Evolutionary conservation across 35 echinoderm and acorn worm species (phyloP).

Genomic region (Heliocidaris tuberculata): DNA sequence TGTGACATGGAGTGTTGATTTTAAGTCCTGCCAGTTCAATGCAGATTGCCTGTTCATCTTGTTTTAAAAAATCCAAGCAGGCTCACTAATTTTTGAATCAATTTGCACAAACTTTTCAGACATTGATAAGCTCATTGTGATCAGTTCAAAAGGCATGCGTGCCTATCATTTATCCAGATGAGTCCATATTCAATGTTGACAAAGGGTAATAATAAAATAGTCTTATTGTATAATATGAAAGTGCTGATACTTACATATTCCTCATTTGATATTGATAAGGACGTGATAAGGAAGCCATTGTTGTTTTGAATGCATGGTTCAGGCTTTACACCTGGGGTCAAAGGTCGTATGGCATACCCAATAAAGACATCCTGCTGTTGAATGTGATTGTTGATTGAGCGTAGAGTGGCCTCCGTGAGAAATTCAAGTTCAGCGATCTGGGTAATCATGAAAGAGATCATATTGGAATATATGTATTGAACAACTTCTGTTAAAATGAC

Average conservation of each 20-base stretch:
- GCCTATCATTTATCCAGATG: neutral
- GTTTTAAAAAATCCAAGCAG: neutral
- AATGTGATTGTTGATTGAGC: neutral
- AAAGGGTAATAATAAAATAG: neutral
- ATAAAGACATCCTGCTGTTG: neutral
- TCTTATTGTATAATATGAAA: neutral
- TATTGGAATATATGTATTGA: neutral
- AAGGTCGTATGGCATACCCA: neutral
- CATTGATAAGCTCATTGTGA: neutral
- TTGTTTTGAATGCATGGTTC: neutral
- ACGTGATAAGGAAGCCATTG: conserved; percentile 10
- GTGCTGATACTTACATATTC: neutral
- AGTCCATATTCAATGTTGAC: neutral
- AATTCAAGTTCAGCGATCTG: neutral
- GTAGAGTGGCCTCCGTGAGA: neutral
- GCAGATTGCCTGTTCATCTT: neutral
- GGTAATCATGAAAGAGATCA: neutral
- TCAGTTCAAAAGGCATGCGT: neutral
- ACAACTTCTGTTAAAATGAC: neutral
- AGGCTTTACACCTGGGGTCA: neutral
- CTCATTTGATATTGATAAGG: neutral
- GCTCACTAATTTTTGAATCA: neutral
- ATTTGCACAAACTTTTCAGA: neutral
- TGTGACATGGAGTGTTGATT: too few relatives aligned
- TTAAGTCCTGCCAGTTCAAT: neutral